Base-by-base conservation (phyloP, 1,140 invertebrate species). In the Bombyx mandarina region DNA sequence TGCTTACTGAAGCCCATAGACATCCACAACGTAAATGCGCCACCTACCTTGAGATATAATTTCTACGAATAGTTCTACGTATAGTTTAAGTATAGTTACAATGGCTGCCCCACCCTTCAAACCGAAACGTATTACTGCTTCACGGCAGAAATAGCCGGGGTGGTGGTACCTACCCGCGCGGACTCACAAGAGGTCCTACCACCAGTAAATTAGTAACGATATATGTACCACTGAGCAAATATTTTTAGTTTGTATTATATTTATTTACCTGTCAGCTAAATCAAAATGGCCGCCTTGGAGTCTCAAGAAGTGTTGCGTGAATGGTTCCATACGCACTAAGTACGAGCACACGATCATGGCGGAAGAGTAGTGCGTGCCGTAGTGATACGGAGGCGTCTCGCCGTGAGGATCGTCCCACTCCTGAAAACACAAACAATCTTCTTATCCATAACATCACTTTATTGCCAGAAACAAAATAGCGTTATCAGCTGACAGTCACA, bases 331-430 rank as follows among this genome's bases (percentile, higher is more conserved):
- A 58, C 98, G 90, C 18, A 99, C 97, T 42, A 99, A 90, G 89
- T 99, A 99, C 1, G 97, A 99, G 67, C 98, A 98, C 1, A 99
- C 98, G 71, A 99, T 99, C 98, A 99, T 99, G 0, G 98, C 98
- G 8, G 97, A 99, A 1, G 97, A 98, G 82, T 99, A 99, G 86
- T 99, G 98, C 1, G 98, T 99, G 56, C 98, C 98, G 81, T 99
- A 99, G 86, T 99, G 97, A 90, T 99, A 99, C 0, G 98, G 97
- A n/a, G 97, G 97, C 10, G 97, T 99, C 88, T 99, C 97, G 42
- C 95, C 96, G 73, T 98, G 96, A 4, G 97, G 97, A 88, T 99
- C 97, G 84, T 99, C 98, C 97, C 97, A 99, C 89, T 99, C 98
- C 88, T 95, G 73, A 90, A 95, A 68, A 45, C 26, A 35, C 26